These are phyloP conservation scores for Zaprionus obscuricornis DNA, from an alignment of 2,888 invertebrate genomes.

Conservation along the genomic window DNA sequence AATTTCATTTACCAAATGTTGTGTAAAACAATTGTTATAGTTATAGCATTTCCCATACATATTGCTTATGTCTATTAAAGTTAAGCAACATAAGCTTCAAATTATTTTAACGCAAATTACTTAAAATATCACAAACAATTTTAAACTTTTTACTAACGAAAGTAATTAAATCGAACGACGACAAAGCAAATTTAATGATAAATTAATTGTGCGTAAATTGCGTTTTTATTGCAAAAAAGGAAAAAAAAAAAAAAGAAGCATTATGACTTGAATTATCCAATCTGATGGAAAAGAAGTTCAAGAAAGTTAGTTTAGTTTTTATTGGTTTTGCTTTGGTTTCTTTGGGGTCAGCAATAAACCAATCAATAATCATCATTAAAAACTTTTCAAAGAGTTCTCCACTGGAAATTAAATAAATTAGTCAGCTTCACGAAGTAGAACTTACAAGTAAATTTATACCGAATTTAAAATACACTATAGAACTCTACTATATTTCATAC, in stretches of 20 bases:
- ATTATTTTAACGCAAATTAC: too few species aligned
- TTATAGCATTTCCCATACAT: slow-evolving; percentile 1
- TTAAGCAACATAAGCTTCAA: too few species aligned
- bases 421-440: neutral
- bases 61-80: neutral
- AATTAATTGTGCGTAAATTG: slow-evolving; percentile 15
- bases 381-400: slow-evolving; percentile 45
- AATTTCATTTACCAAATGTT: slow-evolving; percentile 27
- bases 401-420: slow-evolving; percentile 46
- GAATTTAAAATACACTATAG: neutral
- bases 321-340: slow-evolving; percentile 14
- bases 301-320: slow-evolving; percentile 16
- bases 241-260: neutral
- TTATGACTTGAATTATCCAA: slow-evolving; percentile 15
- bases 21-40: slow-evolving; percentile 5
- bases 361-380: slow-evolving; percentile 60
- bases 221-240: neutral
- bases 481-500: too few species aligned
- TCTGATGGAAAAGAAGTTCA: slow-evolving; percentile 6
- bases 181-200: slow-evolving; percentile 9
- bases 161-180: neutral
- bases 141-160: too few species aligned
- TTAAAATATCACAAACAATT: too few species aligned
- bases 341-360: slow-evolving; percentile 34
- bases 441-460: neutral